Base-by-base conservation (phyloP, 1,140 invertebrate genomes). In the Caenorhabditis latens region DNA sequence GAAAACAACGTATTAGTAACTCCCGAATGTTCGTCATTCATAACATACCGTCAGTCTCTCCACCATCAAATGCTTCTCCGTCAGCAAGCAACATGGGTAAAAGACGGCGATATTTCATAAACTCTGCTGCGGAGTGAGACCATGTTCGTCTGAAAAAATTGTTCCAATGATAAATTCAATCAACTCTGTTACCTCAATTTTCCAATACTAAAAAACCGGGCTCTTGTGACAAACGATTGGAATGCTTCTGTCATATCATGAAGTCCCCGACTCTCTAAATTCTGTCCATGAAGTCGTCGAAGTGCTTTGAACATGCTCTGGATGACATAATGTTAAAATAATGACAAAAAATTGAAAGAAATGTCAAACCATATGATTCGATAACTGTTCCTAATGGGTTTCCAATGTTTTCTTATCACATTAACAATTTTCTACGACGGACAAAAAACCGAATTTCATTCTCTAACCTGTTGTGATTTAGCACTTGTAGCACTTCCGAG, bases 61-160 rank as follows among this genome's bases (percentile, higher is more conserved):
- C 83, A 4, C 91, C 91, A 46, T 85, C 87, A 9, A 84, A 46
- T 50, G 90, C 89, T 57, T 91, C 87, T 85, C 92, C 92, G 86
- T 92, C 92, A 6, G 90, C 90, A 7, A 92, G 89, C 19, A 92
- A 75, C 92, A 91, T 91, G 3, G 91, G 91, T 13, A 92, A 83
- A n/a, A 92, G 85, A 2, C 90, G 86, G 14, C 91, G 86, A 84
- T 92, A 92, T 82, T 92, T 92, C 90, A 92, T 92, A 65, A 92
- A 92, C 83, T 92, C 91, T 3, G 92, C 91, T n/a, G 91, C 91
- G 2, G 92, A 92, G 83, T 93, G 91, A 16, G 90, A 91, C 92
- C 92, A 92, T 19, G 92, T 92, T 79, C 91, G 63, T 19, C 91
- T 92, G 63, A 55, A 92, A 90, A 16, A 21, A 67, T 11, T n/a